A percentile compares a stretch with the other conserved stretches of the same genome.
These are phyloP conservation scores for Eristalis arbustorum DNA, from an alignment of 2,888 invertebrate species.

Conservation along the genomic window DNA sequence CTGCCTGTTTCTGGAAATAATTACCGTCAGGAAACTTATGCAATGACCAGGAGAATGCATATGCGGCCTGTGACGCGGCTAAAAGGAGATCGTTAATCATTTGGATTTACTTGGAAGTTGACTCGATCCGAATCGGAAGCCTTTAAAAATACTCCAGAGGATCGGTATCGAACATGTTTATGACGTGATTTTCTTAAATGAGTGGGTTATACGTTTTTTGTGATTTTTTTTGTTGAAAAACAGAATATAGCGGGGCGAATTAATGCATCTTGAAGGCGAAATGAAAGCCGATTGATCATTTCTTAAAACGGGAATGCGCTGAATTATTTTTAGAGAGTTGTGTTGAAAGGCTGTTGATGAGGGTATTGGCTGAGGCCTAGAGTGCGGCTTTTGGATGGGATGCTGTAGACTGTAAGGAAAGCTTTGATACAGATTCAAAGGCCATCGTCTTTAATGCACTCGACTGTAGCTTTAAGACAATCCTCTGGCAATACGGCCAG, in stretches of 20 bases:
- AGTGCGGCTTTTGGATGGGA: too few species aligned
- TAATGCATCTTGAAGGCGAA: neutral
- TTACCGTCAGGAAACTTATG: constrained; percentile 55
- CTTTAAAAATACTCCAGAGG: constrained; percentile 33
- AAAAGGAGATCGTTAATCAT: constrained; percentile 57
- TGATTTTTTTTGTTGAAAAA: neutral
- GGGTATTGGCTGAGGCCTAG: too few species aligned
- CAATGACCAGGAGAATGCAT: constrained; percentile 53
- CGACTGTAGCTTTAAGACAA: too few species aligned
- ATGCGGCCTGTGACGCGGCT: constrained; percentile 32
- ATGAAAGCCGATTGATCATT: too few species aligned
- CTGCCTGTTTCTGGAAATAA: constrained; percentile 29
- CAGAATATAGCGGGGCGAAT: neutral
- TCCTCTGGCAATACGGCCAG: too few species aligned
- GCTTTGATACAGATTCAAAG: too few species aligned
- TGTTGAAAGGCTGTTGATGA: too few species aligned
- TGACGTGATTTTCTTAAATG: constrained; percentile 15
- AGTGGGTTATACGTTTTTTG: constrained; percentile 22
- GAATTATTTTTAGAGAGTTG: too few species aligned
- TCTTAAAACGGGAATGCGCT: too few species aligned
- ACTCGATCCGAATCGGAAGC: constrained; percentile 37
- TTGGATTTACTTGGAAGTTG: constrained; percentile 33
- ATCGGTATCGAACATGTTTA: constrained; percentile 50
- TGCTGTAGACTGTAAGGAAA: too few species aligned
- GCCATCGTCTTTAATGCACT: too few species aligned